These are phyloP conservation scores for Drosophila ercepeae DNA, from an alignment of 1,140 invertebrate genomes.

Conservation along the genomic window DNA sequence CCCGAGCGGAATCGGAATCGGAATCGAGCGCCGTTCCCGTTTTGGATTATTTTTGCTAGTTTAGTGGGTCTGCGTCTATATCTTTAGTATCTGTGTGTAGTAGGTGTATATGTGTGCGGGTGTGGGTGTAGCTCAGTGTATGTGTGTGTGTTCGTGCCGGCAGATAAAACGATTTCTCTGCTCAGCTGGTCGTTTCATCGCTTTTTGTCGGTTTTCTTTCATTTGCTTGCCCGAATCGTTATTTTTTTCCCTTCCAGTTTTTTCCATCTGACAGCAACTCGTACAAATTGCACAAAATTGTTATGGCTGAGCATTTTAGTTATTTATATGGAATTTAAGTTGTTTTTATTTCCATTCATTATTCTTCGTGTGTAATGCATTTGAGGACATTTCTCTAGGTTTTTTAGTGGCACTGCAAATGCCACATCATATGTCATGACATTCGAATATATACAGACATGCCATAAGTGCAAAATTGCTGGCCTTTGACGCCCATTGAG, in stretches of 20 bases:
- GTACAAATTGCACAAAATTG: constrained; percentile 61
- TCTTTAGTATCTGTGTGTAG: not conserved
- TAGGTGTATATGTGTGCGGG: not conserved
- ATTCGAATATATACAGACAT: no score
- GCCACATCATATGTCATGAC: constrained; percentile 45
- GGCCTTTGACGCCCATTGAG: constrained; percentile 52
- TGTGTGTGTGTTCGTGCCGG: constrained; percentile 41
- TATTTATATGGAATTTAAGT: constrained; percentile 31
- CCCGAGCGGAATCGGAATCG: constrained; percentile 12
- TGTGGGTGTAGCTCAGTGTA: constrained; percentile 2
- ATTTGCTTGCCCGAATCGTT: constrained; percentile 45
- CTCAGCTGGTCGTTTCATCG: constrained; percentile 40
- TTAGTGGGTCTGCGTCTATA: constrained; percentile 20
- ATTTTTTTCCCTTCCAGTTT: constrained; percentile 13
- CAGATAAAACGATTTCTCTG: constrained; percentile 59
- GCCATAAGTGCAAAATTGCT: constrained; percentile 69
- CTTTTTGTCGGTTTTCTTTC: constrained; percentile 47
- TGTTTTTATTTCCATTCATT: not conserved
- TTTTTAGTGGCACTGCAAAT: constrained; percentile 12
- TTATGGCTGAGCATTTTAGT: constrained; percentile 58
- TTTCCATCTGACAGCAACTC: constrained; percentile 11
- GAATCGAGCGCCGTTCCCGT: constrained; percentile 38
- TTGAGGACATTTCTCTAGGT: not conserved
- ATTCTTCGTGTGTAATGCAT: constrained; percentile 21
- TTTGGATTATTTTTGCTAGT: constrained; percentile 57